Percentiles rank a stretch among this genome's conserved stretches.
These are phyloP conservation scores for Chaetogeoica ovagalla DNA, from an alignment of 2,888 invertebrate genomes.

Conservation along the genomic window DNA sequence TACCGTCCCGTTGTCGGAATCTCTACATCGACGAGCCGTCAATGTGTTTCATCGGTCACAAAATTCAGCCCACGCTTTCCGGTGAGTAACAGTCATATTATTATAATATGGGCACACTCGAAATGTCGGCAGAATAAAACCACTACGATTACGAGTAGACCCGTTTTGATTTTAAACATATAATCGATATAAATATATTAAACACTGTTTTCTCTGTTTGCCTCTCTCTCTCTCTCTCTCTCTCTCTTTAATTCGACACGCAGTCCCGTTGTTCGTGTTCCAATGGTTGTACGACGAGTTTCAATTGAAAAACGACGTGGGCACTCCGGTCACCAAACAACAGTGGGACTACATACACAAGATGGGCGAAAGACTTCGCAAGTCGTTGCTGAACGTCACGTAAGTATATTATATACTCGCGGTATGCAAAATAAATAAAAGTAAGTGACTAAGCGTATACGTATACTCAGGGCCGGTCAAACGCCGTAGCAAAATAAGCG, in stretches of 20 bases:
- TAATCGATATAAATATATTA: no score
- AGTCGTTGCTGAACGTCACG: constrained; percentile 80
- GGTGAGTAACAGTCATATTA: constrained; percentile 62
- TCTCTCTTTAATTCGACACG: constrained; percentile 55
- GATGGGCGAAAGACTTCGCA: constrained; percentile 81
- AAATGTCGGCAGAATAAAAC: constrained; percentile 12
- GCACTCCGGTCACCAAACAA: constrained; percentile 81
- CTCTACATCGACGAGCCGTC: constrained; percentile 76
- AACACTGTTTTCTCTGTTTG: no score
- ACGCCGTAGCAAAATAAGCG: no score
- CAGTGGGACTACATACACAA: constrained; percentile 94
- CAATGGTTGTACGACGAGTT: constrained; percentile 96
- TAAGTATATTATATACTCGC: constrained; percentile 58
- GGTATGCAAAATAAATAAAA: no score
- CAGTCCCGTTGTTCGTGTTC: constrained; percentile 88
- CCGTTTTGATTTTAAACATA: no score
- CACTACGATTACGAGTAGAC: no score
- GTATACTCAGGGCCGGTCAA: no score
- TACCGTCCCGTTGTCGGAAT: constrained; percentile 76
- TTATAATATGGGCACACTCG: no score
- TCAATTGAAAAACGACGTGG: constrained; percentile 89
- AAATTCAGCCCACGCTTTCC: constrained; percentile 81
- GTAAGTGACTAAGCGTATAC: no score
- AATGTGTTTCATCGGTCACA: constrained; percentile 91
- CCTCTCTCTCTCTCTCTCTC: no score